phyloP scores from a whole-genome alignment of 1,140 invertebrate genomes.

The Micrasema longulum region DNA sequence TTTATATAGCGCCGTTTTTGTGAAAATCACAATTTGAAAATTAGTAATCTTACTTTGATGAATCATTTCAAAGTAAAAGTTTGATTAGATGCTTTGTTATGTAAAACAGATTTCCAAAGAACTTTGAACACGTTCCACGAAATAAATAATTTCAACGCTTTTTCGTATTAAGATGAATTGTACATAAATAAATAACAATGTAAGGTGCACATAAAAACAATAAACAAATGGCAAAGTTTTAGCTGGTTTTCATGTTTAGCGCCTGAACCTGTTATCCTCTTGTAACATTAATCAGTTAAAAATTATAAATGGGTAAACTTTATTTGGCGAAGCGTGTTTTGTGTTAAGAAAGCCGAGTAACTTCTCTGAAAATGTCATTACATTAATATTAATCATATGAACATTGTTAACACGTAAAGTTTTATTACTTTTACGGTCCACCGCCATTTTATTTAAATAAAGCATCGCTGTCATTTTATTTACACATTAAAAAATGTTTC shows the following conservation, averaged over 20 bases:
- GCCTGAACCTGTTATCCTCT: conserved; percentile 6
- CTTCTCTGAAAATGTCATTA: conserved; percentile 35
- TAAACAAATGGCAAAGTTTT: conserved; percentile 20
- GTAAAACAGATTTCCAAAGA: neutral
- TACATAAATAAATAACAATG: conserved; percentile 3
- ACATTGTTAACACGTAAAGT: conserved; percentile 47
- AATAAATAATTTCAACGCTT: neutral
- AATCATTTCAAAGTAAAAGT: neutral
- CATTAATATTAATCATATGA: conserved; percentile 52
- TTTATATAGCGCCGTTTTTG: no score
- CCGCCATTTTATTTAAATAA: conserved; percentile 19
- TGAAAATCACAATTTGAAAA: neutral
- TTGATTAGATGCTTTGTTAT: neutral
- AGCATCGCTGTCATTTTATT: conserved; percentile 48
- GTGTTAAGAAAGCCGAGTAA: conserved; percentile 24
- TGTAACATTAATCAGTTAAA: conserved; percentile 29
- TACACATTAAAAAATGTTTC: conserved; percentile 32
- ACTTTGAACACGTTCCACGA: conserved; percentile 2
- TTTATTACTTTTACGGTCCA: conserved; percentile 48
- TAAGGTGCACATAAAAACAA: conserved; percentile 13
- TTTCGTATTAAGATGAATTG: neutral
- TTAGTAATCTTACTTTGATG: neutral
- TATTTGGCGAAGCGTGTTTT: conserved; percentile 27
- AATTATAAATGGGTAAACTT: conserved; percentile 31
- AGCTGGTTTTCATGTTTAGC: conserved; percentile 16